Base-by-base conservation (phyloP, 2,797 vertebrate genomes). In the Epinephelus malabaricus region DNA sequence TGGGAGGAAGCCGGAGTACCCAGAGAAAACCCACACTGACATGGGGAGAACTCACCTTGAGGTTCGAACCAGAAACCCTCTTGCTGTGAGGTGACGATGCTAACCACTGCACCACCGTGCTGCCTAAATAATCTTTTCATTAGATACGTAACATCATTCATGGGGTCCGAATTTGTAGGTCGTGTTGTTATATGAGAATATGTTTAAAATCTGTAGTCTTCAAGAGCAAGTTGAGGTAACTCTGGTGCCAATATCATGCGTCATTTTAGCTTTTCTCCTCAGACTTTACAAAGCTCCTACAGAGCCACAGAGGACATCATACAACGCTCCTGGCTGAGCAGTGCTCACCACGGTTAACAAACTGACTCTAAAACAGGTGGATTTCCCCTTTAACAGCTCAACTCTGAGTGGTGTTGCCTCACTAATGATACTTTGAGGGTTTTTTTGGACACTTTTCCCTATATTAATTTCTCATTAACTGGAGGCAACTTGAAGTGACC, bases 201-300 rank as follows among this genome's bases (percentile, higher is more conserved):
- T 38, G 8, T 45, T 27, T 6, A 18, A 63, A 30, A 19, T 25
- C 1, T 18, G 6, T 30, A 14, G 34, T 53, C 46, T 45, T 5
- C 11, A 21, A 12, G 11, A 51, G 10, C 51, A 9, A 21, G 50
- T 40, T 1, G 1, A 45, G 25, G 51, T 21, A 50, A 67, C 18
- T 34, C 30, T 62, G 67, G 65, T 59, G 11, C 51, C 25, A n/a
- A 49, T n/a, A 54, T 62, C 4, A 9, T 45, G 6, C 5, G 8
- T 67, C 19, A 60, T 78, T 64, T 49, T 4, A 13, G 21, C 63
- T 77, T 49, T 63, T 64, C 14, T 30, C 6, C 21, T 53, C 12
- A 64, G 21, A 69, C 64, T 69, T 69, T 13, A 63, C 38, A 43
- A 60, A 54, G 30, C 51, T 79, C 51, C 21, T n/a, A 1, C n/a